Conservation (phyloP, 2,888 invertebrate species). For the Tromatobia lineatoria region DNA sequence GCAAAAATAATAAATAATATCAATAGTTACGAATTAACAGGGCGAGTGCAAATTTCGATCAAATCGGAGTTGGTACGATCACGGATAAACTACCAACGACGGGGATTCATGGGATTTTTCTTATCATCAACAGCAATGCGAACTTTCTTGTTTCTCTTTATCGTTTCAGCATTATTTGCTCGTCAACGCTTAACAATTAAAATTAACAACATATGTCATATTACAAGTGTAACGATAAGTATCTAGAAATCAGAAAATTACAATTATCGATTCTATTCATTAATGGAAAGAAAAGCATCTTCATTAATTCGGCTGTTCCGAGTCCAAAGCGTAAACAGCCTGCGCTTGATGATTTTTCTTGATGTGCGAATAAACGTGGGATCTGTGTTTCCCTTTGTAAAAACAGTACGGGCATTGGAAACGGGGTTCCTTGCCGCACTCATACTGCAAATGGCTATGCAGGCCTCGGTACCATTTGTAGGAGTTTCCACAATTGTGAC, state of each 20-base stretch:
- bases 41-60: not conserved
- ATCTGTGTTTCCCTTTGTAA: conserved; percentile 77
- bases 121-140: not conserved
- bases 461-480: conserved; percentile 88
- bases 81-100: not conserved
- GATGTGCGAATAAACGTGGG: conserved; percentile 79
- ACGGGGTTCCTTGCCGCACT: conserved; percentile 82
- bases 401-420: conserved; percentile 81
- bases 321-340: conserved; percentile 76
- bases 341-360: conserved; percentile 73
- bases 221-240: not conserved
- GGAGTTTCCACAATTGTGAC: conserved; percentile 86
- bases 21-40: not conserved
- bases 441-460: conserved; percentile 85
- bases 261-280: not conserved
- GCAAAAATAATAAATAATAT: not conserved
- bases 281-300: not conserved
- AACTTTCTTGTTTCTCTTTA: not conserved
- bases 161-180: not conserved
- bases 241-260: conserved; percentile 1
- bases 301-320: conserved; percentile 66
- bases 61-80: not conserved
- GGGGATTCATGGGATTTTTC: not conserved
- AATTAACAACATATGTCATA: not conserved
- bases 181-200: not conserved